Evolutionary conservation across 2,888 invertebrate genomes (phyloP).

Genomic region (Ennomos fuscantarius): DNA sequence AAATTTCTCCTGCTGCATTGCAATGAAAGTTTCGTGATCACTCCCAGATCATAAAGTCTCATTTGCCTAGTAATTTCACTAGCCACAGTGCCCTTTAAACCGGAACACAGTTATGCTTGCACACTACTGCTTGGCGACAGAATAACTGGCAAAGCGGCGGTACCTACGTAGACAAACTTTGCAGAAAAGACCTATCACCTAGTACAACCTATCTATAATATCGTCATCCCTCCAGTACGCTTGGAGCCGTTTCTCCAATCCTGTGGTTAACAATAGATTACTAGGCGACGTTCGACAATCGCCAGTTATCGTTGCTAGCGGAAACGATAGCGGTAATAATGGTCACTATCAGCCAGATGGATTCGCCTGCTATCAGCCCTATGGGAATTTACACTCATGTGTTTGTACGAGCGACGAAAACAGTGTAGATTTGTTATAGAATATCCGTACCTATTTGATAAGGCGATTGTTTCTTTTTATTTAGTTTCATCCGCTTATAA

Average conservation of each 20-base stretch:
- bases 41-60: no score
- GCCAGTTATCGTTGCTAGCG: constrained; percentile 66
- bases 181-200: no score
- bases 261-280: constrained; percentile 72
- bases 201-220: neutral
- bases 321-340: constrained; percentile 80
- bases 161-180: no score
- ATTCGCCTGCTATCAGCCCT: constrained; percentile 65
- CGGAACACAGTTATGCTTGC: no score
- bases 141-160: no score
- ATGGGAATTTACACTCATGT: constrained; percentile 67
- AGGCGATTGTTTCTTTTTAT: constrained; percentile 32
- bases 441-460: constrained; percentile 34
- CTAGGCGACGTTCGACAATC: constrained; percentile 55
- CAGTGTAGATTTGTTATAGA: constrained; percentile 30
- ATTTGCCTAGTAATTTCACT: no score
- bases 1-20: no score
- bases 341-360: constrained; percentile 71
- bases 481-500: constrained; percentile 36
- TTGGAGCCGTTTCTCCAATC: constrained; percentile 26
- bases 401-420: constrained; percentile 31
- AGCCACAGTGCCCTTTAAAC: no score
- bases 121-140: no score
- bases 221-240: neutral
- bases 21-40: no score